These are phyloP conservation scores for Agriopis leucophaearia DNA, from an alignment of 2,888 invertebrate species.

Conservation along the genomic window DNA sequence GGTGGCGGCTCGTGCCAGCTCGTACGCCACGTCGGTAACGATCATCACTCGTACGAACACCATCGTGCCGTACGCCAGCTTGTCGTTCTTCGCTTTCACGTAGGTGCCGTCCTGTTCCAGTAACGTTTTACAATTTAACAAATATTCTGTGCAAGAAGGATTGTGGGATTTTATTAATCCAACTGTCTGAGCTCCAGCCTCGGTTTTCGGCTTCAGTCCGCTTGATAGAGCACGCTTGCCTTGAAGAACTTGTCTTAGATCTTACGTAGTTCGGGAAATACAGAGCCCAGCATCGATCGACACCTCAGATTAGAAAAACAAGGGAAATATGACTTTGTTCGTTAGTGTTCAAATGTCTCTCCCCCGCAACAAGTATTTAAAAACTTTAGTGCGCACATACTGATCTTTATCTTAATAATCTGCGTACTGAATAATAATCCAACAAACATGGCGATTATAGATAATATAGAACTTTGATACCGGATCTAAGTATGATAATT, in stretches of 20 bases:
- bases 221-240: too few species aligned
- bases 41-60: constrained; percentile 95
- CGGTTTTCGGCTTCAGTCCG: too few species aligned
- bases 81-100: constrained; percentile 91
- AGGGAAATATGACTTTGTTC: too few species aligned
- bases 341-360: not conserved
- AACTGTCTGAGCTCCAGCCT: too few species aligned
- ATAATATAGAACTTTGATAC: constrained; percentile 1
- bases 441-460: not conserved
- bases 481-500: not conserved
- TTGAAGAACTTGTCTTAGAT: too few species aligned
- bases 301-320: too few species aligned
- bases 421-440: not conserved
- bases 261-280: too few species aligned
- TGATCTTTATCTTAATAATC: not conserved
- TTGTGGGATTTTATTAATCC: too few species aligned
- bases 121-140: not conserved
- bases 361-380: too few species aligned
- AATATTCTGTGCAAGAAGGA: too few species aligned
- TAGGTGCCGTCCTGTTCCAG: constrained; percentile 91
- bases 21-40: constrained; percentile 90
- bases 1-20: constrained; percentile 92
- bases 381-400: not conserved
- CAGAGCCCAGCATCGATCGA: too few species aligned
- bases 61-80: constrained; percentile 95